These are phyloP conservation scores for Adoxophyes honmai DNA, from an alignment of 1,140 invertebrate genomes.

Conservation along the genomic window DNA sequence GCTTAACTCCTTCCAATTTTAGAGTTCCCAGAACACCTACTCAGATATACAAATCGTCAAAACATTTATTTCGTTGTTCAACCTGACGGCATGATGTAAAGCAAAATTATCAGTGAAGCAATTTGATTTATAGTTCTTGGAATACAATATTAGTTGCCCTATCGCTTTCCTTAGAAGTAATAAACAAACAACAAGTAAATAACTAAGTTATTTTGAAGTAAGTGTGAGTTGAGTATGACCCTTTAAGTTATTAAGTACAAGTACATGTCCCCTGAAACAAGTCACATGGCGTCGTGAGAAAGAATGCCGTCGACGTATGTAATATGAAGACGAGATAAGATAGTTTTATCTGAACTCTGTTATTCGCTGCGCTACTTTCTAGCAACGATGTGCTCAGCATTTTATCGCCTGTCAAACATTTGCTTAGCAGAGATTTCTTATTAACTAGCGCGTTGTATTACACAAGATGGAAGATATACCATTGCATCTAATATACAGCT, in stretches of 20 bases:
- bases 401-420: conserved; percentile 58
- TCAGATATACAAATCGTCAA: too few species aligned
- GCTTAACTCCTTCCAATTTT: conserved; percentile 38
- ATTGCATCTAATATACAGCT: too few species aligned
- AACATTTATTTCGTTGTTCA: too few species aligned
- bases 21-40: conserved; percentile 19
- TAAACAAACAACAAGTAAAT: too few species aligned
- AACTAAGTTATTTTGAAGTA: too few species aligned
- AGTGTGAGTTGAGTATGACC: too few species aligned
- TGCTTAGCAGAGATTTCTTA: conserved; percentile 53
- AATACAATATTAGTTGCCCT: too few species aligned
- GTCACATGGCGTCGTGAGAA: conserved; percentile 25
- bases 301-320: conserved; percentile 21
- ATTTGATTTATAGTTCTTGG: too few species aligned
- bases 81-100: too few species aligned
- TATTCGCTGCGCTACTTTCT: conserved; percentile 41
- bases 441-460: conserved; percentile 10
- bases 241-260: conserved; percentile 3
- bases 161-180: too few species aligned
- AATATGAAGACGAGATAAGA: conserved; percentile 43
- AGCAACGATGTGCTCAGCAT: conserved; percentile 27
- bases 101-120: too few species aligned
- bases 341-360: conserved; percentile 37
- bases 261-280: too few species aligned
- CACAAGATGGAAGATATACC: not conserved